Base-by-base conservation (phyloP, 2,888 invertebrate genomes). In the Taphrorychus bicolor region DNA sequence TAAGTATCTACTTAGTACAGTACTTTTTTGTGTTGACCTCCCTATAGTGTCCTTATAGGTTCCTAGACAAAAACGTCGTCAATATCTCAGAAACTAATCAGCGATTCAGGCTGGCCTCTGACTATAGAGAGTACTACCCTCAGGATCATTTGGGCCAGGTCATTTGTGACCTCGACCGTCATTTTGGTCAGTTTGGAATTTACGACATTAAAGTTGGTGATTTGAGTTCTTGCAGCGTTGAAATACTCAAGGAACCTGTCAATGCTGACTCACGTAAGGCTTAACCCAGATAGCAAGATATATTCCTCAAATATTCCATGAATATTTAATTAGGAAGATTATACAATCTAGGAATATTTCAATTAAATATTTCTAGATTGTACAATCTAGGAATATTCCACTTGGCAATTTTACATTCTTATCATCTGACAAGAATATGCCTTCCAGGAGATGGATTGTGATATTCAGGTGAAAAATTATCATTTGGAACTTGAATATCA, bases 131-230 rank as follows among this genome's bases (percentile, higher is more conserved):
- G 24, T 73, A 75, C 66, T 73, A 71, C 32, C 73, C 75, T 2
- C 67, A 71, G 23, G 70, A 75, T 49, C 32, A 70, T 21, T 59
- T n/a, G 18, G 57, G 49, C 14, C 59, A 60, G 18, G 73, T 75
- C 5, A 72, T 75, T 16, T 75, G 75, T 59, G 73, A 76, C 61
- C 53, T 76, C 4, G 58, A 73, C 48, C 48, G 64, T 5, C 17
- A 72, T 53, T 76, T 77, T 59, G 75, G 71, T 57, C 74, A 78
- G 66, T 78, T 78, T 64, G 78, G 78, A 17, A 66, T 76, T 49
- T 78, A 77, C 49, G 70, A 73, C 49, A 70, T 75, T 19, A 71
- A 70, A 57, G 71, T 75, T 9, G 72, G 70, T 19, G 66, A 68
- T 14, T 57, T 56, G 0, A 69, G 66, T 41, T 41, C 56, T 2